Base-by-base conservation (phyloP, 2,113 vertebrate species). In the Erpornis zantholeuca region DNA sequence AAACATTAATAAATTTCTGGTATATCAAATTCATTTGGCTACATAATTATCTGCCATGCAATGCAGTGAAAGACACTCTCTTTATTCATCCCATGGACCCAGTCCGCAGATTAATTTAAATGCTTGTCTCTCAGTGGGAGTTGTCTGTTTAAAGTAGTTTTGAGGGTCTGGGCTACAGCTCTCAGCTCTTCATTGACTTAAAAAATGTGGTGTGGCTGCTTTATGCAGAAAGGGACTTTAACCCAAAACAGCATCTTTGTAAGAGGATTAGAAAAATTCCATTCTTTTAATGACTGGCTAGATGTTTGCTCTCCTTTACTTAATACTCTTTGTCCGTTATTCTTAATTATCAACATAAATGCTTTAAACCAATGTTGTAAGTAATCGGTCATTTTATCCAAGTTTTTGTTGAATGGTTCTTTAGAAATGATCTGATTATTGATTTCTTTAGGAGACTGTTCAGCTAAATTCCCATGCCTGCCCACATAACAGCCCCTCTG, bases 241-340 rank as follows among this genome's bases (percentile, higher is more conserved):
- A 96, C 94, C 94, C 85, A 94, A 97, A 97, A 59, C 91, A 96
- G 61, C 96, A 96, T 96, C 93, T 95, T 93, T 91, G 68, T 96
- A 97, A 97, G 96, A 97, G 96, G 96, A 97, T 97, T 97, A 97
- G 73, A 92, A 96, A 96, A 97, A 97, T 94, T 97, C 96, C 93
- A 70, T 92, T 96, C 94, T 95, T 96, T 94, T 96, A 96, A 94
- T 88, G 95, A 90, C 90, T 86, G 79, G 47, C 47, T 96, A 92
- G 90, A 94, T 97, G 90, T 93, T 97, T 95, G 78, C 64, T 94
- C 86, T 93, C 53, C 79, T 95, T 90, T 92, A 73, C 75, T 93
- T 94, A 96, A 96, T 75, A 38, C 69, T 90, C 79, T 94, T 93
- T 96, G 78, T 94, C 91, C 93, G 61, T 81, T 95, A 77, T 83